Percentiles rank a stretch among this genome's conserved stretches.
Conservation (phyloP, 2,113 vertebrate genomes). For the Calyptomena viridis region DNA sequence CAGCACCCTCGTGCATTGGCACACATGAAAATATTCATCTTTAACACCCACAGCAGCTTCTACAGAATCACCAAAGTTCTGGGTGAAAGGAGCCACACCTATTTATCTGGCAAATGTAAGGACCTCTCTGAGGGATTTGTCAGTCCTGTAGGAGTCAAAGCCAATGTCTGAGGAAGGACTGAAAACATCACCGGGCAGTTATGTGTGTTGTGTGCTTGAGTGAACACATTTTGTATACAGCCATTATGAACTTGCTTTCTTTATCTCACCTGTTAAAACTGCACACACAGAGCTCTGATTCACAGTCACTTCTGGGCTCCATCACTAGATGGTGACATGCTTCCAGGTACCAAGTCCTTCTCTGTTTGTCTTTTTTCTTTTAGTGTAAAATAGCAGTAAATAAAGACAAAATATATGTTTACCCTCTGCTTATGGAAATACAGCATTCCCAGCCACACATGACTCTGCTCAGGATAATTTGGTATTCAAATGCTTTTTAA, state of each 20-base stretch:
- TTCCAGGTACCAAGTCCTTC: background rate
- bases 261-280: background rate
- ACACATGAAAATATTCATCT: background rate
- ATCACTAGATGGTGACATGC: slow-evolving; percentile 51
- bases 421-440: background rate
- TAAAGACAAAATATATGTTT: background rate
- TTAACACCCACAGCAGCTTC: background rate
- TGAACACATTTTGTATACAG: background rate
- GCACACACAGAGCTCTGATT: background rate
- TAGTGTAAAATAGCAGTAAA: background rate
- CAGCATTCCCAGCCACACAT: background rate
- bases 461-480: background rate
- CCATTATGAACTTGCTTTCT: background rate
- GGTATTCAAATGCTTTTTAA: background rate
- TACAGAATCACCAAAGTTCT: background rate
- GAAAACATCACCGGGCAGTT: background rate
- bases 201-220: background rate
- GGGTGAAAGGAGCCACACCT: background rate
- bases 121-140: background rate
- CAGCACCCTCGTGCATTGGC: background rate
- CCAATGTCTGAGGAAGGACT: background rate
- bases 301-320: background rate
- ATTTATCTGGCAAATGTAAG: background rate
- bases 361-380: background rate
- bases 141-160: background rate